Evolutionary conservation across 23 tunicate genomes (phyloP).

Genomic region (Phallusia fumigata): DNA sequence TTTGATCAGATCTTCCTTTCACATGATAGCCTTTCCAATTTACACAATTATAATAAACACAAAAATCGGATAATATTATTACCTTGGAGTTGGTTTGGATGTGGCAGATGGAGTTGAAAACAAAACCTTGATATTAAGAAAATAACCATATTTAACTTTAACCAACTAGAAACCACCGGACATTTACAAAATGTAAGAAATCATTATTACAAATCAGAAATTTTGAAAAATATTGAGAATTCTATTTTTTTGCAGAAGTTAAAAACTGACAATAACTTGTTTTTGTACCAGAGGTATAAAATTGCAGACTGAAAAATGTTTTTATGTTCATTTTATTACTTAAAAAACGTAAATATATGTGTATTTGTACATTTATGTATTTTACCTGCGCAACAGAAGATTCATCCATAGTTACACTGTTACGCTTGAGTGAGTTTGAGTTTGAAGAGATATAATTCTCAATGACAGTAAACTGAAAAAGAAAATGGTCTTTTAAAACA

Average conservation of each 20-base stretch:
- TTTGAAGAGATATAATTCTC: constrained; percentile 4
- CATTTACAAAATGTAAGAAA: too few relatives aligned
- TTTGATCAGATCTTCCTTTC: too few relatives aligned
- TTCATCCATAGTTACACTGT: constrained; percentile 18
- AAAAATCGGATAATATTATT: not conserved
- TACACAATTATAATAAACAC: too few relatives aligned
- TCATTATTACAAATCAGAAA: too few relatives aligned
- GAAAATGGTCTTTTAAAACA: not conserved
- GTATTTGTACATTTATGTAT: not conserved
- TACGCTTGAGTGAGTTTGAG: constrained; percentile 14
- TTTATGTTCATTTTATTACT: too few relatives aligned
- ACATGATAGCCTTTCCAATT: too few relatives aligned
- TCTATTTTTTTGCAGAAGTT: too few relatives aligned
- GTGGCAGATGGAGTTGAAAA: not conserved
- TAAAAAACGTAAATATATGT: not conserved
- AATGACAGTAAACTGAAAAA: constrained; percentile 15
- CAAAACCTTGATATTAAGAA: not conserved
- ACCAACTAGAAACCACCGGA: too few relatives aligned
- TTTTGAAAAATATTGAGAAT: not conserved
- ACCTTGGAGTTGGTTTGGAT: not conserved
- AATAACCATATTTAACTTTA: not conserved
- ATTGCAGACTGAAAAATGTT: not conserved
- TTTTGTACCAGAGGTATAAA: not conserved
- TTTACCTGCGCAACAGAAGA: not conserved
- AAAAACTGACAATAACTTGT: not conserved